A percentile compares a stretch with the other conserved stretches of the same genome.
phyloP scores from a whole-genome alignment of 2,888 invertebrate species.

The Slavum lentiscoides region DNA sequence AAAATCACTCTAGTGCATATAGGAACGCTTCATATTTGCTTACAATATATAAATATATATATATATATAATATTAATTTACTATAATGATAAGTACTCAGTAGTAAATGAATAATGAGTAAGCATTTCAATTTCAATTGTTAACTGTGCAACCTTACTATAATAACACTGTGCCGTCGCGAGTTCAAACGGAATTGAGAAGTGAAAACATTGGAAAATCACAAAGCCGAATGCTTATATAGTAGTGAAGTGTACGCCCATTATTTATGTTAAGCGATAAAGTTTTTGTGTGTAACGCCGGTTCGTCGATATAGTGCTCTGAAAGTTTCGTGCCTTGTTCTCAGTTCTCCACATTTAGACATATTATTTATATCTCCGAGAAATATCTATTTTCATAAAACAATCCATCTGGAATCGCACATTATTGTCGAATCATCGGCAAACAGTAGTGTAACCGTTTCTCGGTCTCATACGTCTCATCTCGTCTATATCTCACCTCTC shows the following conservation, averaged over 20 bases:
- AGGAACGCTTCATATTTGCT: too few species aligned
- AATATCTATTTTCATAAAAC: slow-evolving; percentile 31
- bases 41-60: too few species aligned
- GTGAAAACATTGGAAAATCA: background rate
- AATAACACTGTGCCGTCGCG: background rate
- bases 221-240: too few species aligned
- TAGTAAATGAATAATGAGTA: too few species aligned
- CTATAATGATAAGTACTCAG: too few species aligned
- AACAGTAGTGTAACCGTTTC: background rate
- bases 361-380: slow-evolving; percentile 18
- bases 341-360: background rate
- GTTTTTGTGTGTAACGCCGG: background rate
- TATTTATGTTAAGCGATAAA: slow-evolving; percentile 1
- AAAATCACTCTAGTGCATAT: too few species aligned
- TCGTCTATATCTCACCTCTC: too few species aligned
- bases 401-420: background rate
- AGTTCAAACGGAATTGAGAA: background rate
- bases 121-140: too few species aligned
- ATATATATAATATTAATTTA: too few species aligned
- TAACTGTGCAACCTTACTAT: background rate
- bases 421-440: background rate
- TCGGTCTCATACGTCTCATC: too few species aligned
- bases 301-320: background rate
- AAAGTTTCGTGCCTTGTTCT: slow-evolving; percentile 12
- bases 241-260: too few species aligned